Evolutionary conservation across 2,797 vertebrate species (phyloP), one percentile per base, ranked within the genome.

Genomic region (Muscicapa comitata): DNA sequence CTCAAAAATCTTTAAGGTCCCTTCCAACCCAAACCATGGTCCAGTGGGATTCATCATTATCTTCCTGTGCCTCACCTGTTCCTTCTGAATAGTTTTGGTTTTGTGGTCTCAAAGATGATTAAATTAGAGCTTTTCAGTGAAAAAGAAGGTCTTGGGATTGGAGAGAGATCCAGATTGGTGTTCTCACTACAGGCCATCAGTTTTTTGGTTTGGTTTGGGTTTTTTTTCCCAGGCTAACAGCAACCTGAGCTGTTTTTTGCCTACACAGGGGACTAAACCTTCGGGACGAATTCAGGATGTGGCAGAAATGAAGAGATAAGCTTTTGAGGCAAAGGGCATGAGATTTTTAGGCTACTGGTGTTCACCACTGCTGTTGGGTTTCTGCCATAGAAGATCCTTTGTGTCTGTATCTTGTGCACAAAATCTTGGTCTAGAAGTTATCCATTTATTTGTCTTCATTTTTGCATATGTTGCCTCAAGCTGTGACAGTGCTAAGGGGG

Each of bases 251-350:
- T 90, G 26, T 2, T 45, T 92, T 78, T 86, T 93, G 25, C 9
- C 17, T 63, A 0, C 9, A 1, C n/a, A 7, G 2, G 11, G 24
- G 8, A n/a, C 29, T 35, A 37, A 61, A 50, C 45, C 25, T 3
- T 63, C 48, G 7, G 33, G 33, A 63, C 12, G 43, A 78, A 47
- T 58, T 77, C 19, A 55, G 14, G 7, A 23, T 58, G 29, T 45
- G 47, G 12, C 11, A 54, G 26, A 68, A 76, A 53, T 57, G 7
- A 21, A 66, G 14, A 62, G 26, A 54, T 6, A 62, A 58, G 20
- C 10, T 77, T 58, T 62, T 35, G 26, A 88, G 70, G 20, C 23
- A 76, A 57, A 91, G 13, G 8, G 19, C 12, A 7, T 20, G 38
- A 66, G 17, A 42, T 50, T 83, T 84, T 77, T 84, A 62, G 6